Conservation (phyloP, 2,113 vertebrate genomes). For the Syngnathus typhle region DNA sequence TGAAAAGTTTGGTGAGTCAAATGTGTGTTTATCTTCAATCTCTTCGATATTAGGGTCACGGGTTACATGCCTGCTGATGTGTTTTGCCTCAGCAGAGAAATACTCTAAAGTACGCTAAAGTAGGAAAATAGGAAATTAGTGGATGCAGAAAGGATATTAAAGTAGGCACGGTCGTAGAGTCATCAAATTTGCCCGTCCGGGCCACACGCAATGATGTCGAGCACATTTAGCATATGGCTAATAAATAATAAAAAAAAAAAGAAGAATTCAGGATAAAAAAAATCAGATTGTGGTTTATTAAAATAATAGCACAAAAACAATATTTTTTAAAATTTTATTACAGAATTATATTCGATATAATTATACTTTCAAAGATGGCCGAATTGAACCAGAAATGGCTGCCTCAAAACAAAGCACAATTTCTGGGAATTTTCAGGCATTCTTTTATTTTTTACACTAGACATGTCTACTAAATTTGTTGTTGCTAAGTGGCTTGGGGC, state of each 20-base stretch:
- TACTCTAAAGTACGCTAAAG: neutral
- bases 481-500: neutral
- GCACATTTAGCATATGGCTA: neutral
- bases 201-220: neutral
- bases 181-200: neutral
- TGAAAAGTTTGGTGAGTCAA: neutral
- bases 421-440: neutral
- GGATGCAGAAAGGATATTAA: constrained; percentile 4
- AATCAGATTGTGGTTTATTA: too few species aligned
- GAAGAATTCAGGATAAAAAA: too few species aligned
- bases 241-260: too few species aligned
- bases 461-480: neutral
- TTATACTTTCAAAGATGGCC: neutral
- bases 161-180: neutral
- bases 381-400: neutral
- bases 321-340: too few species aligned
- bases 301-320: too few species aligned
- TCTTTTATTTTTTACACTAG: neutral
- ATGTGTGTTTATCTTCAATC: constrained; percentile 5
- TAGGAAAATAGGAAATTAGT: constrained; percentile 18
- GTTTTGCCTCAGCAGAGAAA: constrained; percentile 3
- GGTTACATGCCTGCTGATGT: neutral
- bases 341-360: too few species aligned
- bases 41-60: neutral
- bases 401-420: neutral